Evolutionary conservation across 2,113 vertebrate species (phyloP).

Genomic region (Formicarius rufipectus): DNA sequence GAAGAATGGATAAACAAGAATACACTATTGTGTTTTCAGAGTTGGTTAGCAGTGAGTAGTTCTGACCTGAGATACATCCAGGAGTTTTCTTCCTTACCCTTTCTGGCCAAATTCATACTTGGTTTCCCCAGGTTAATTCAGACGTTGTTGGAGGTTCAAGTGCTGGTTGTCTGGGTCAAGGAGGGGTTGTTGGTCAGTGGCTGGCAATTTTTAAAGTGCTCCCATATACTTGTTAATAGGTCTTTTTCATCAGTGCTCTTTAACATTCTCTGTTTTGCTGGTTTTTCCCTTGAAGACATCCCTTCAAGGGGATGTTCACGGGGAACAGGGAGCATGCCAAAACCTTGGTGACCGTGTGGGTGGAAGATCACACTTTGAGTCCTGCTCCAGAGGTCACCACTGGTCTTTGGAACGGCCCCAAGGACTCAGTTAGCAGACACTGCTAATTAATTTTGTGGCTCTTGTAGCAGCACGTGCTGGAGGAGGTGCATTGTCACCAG

Average conservation of each 20-base stretch:
- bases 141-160: not conserved
- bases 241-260: not conserved
- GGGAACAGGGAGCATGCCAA: accelerated
- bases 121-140: not conserved
- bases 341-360: not conserved
- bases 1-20: not conserved
- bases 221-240: not conserved
- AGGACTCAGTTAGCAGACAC: not conserved
- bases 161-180: not conserved
- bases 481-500: not conserved
- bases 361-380: not conserved
- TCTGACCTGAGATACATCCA: accelerated
- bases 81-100: not conserved
- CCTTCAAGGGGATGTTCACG: no score
- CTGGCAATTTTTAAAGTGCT: not conserved
- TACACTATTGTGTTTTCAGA: not conserved
- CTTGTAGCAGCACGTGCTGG: accelerated
- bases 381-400: not conserved
- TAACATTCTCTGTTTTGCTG: not conserved
- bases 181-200: not conserved
- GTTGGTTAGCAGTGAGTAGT: not conserved
- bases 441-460: not conserved
- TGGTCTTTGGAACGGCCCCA: not conserved
- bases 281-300: not conserved
- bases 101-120: not conserved